Base-by-base conservation (phyloP, 2,797 vertebrate species). In the Columba guinea region DNA sequence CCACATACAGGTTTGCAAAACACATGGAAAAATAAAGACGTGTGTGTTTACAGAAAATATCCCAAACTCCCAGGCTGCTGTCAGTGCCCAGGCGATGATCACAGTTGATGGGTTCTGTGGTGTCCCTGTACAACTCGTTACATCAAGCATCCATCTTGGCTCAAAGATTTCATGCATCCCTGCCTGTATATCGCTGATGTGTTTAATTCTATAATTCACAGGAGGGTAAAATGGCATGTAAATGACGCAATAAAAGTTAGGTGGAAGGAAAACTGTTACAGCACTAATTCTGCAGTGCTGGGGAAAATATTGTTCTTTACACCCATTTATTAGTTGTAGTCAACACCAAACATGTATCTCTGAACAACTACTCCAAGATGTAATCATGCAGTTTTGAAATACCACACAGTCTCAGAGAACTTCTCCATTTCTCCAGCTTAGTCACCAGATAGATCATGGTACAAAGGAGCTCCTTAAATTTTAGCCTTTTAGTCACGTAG, bases 31-130 rank as follows among this genome's bases (percentile, higher is more conserved):
- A 96, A 87, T 87, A 87, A 94, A 93, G 87, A 92, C 79, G 55
- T 93, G 73, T 94, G 63, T 94, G 56, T 95, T 96, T 93, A 94
- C 81, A 76, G 81, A 89, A 91, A 92, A 93, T 83, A 87, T 56
- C 77, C 90, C 13, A 52, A 89, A 78, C 35, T 80, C 75, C 70
- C 27, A 51, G 59, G 44, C 58, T 58, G 55, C 82, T 95, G 56
- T 91, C 49, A 81, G 59, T 1, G 0, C 55, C 71, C 87, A 64
- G 49, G 64, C 19, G 11, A 76, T 27, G 63, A 92, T 87, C 64
- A 64, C 17, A 34, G 82, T 51, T 87, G 62, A 55, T 0, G 3
- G 53, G 27, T 91, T 94, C 68, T 17, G 28, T 64, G 69, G 58
- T 90, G 69, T 77, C 2, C 0, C 79, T 84, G 70, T 71, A 48